These are phyloP conservation scores for Mastomys natalensis DNA, from an alignment of 2,113 vertebrate genomes.

Conservation along the genomic window DNA sequence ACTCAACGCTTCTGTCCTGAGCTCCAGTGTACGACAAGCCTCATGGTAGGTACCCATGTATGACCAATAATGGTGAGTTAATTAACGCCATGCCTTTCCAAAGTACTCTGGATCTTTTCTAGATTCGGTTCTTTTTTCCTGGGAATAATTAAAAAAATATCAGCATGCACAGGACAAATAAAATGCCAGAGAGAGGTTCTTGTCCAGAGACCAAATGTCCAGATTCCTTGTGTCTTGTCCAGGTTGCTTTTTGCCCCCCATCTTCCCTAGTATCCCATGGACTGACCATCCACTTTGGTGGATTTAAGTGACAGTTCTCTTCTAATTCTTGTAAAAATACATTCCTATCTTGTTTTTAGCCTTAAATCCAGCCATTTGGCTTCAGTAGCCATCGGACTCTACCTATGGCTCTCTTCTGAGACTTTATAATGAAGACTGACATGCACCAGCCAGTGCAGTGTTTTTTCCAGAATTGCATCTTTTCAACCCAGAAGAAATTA, in stretches of 20 bases:
- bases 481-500: neutral
- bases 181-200: neutral
- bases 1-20: neutral
- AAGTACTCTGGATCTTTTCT: neutral
- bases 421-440: neutral
- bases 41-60: neutral
- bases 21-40: neutral
- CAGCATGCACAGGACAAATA: neutral
- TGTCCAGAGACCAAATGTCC: neutral
- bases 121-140: neutral
- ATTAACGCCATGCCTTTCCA: neutral
- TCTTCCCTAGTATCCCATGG: neutral
- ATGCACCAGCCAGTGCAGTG: neutral
- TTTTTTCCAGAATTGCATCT: neutral
- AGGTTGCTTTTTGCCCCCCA: neutral
- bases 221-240: neutral
- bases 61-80: fast-evolving
- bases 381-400: neutral
- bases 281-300: neutral
- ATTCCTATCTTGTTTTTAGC: neutral
- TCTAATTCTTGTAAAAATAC: neutral
- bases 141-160: neutral
- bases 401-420: neutral
- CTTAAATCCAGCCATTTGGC: neutral
- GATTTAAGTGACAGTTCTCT: neutral